phyloP scores from a whole-genome alignment of 2,113 vertebrate genomes.

The Hippocampus abdominalis region DNA sequence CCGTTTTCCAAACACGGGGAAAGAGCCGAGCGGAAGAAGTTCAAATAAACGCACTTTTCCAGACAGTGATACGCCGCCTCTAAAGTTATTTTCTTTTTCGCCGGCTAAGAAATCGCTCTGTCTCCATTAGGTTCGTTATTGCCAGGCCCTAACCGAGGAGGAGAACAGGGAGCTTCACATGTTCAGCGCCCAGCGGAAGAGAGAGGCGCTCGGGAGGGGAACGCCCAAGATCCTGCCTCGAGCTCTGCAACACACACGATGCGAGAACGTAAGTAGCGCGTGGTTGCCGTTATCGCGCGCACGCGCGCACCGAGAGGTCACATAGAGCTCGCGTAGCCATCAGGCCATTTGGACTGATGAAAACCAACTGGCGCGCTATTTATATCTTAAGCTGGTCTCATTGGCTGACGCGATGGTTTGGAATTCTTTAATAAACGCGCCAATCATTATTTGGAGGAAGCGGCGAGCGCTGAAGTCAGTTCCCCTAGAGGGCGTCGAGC shows the following conservation, averaged over 20 bases:
- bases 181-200: conserved; percentile 92
- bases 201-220: conserved; percentile 89
- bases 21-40: conserved; percentile 31
- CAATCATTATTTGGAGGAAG: conserved; percentile 57
- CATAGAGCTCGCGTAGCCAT: conserved; percentile 14
- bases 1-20: conserved; percentile 49
- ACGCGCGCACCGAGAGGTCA: conserved; percentile 6
- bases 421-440: conserved; percentile 50
- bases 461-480: conserved; percentile 31
- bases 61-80: neutral
- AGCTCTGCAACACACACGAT: conserved; percentile 80
- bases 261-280: conserved; percentile 80
- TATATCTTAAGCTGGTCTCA: conserved; percentile 39
- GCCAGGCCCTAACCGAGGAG: conserved; percentile 89
- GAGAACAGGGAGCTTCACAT: conserved; percentile 91
- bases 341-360: conserved; percentile 1
- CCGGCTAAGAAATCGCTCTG: conserved; percentile 34
- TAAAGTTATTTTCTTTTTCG: neutral
- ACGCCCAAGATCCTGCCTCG: conserved; percentile 86
- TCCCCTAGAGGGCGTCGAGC: conserved; percentile 43
- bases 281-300: neutral
- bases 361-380: conserved; percentile 44
- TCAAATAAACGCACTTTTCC: conserved; percentile 38
- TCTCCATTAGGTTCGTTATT: conserved; percentile 85
- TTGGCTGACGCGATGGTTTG: conserved; percentile 40